A percentile compares a stretch with the other conserved stretches of the same genome.
phyloP scores from a whole-genome alignment of 2,113 vertebrate genomes.

The Myrmophylax atrothorax region DNA sequence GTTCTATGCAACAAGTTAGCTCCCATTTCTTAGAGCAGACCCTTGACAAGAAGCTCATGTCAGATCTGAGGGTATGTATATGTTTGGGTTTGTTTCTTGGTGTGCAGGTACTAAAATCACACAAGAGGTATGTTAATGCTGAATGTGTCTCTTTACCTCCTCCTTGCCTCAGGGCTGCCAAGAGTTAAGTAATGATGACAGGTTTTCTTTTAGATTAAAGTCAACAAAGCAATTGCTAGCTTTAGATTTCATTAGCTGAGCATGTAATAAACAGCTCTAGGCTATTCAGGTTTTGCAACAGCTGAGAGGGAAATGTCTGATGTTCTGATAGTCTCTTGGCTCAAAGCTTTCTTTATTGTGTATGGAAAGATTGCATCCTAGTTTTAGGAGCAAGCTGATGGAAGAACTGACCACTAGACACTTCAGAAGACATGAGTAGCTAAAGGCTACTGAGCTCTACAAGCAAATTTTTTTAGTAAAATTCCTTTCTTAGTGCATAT shows the following conservation, averaged over 20 bases:
- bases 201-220: conserved; percentile 35
- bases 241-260: neutral
- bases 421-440: neutral
- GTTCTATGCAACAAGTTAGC: conserved; percentile 96
- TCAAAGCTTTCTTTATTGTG: neutral
- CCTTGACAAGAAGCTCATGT: conserved; percentile 98
- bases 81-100: neutral
- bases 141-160: neutral
- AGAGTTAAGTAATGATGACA: conserved; percentile 21
- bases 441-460: neutral
- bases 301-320: neutral
- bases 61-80: conserved; percentile 87
- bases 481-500: neutral
- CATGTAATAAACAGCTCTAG: neutral
- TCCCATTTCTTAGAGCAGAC: conserved; percentile 98
- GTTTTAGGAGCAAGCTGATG: neutral
- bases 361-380: neutral
- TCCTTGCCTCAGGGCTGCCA: neutral
- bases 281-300: neutral
- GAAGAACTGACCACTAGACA: neutral
- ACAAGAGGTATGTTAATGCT: neutral
- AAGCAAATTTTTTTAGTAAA: neutral
- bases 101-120: neutral
- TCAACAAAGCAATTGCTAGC: neutral
- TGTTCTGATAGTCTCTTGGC: neutral